Base-by-base conservation (phyloP, 1,140 invertebrate genomes). In the Pogonus chalceus region DNA sequence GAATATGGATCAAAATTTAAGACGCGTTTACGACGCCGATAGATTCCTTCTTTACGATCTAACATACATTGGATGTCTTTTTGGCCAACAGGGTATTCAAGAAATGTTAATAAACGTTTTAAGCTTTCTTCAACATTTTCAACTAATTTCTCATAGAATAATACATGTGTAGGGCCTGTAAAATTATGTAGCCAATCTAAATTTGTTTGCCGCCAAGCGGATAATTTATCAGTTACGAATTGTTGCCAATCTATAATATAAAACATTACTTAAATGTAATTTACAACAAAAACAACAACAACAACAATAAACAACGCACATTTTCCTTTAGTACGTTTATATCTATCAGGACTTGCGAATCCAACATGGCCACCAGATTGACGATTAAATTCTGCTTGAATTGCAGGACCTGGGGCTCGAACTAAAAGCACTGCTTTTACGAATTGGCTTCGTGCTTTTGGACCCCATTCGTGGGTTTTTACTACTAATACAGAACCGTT, bases 391-490 rank as follows among this genome's bases (percentile, higher is more conserved):
- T 86, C 83, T 14, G 82, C 82, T 55, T 81, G 75, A 54, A 89
- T 85, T 1, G 84, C 80, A 62, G 82, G 75, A 54, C 78, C 79
- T 16, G 87, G 86, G 55, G 84, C 79, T 24, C 87, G 70, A 12
- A 88, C 78, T 23, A 89, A 65, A 16, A 89, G 67, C 37, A 89
- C 74, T 1, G 84, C 84, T 55, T 79, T 79, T 31, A 75, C 69
- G 65, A 85, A 88, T 16, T 73, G 75, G 20, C 70, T 65, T 50
- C 78, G 67, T 0, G 82, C 79, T 20, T 68, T 61, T 10, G 74
- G 66, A 14, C 85, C 85, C 68, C 77, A 83, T 64, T 87, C 84
- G 69, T 90, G 88, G 1, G 87, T 90, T 71, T 90, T 90, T 12
- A 90, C 83, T 21, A 87, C 76, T 23, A 88, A 67, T 12, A 82